Evolutionary conservation across 2,888 invertebrate species (phyloP).

Genomic region (Clistopyga incitator): DNA sequence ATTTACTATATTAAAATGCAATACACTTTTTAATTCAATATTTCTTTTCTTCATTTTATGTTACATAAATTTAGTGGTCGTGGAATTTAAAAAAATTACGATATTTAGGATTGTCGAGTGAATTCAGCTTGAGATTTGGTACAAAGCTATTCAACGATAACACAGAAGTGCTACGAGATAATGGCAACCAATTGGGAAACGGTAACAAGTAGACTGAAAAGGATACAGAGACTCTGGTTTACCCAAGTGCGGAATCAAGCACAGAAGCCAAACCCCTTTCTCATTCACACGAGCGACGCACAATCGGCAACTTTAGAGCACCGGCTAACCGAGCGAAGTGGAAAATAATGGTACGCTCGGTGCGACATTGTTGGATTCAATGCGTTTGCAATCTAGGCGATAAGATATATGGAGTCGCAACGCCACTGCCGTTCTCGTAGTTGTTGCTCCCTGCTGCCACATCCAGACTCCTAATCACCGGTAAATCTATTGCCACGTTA

Average conservation of each 20-base stretch:
- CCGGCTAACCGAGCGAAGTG: conserved; percentile 1
- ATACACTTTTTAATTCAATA: too few species aligned
- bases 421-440: conserved; percentile 27
- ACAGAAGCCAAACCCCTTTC: conserved; percentile 33
- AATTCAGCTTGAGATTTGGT: neutral
- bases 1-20: too few species aligned
- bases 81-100: neutral
- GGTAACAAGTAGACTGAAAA: conserved; percentile 25
- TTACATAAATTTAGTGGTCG: neutral
- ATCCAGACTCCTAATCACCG: conserved; percentile 48
- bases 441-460: conserved; percentile 25
- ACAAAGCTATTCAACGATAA: neutral
- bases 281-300: conserved; percentile 36
- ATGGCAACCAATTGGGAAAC: neutral
- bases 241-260: neutral
- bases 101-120: neutral
- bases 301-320: conserved; percentile 32
- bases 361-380: conserved; percentile 58
- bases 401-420: conserved; percentile 46
- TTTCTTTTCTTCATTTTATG: neutral
- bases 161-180: neutral
- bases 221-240: neutral
- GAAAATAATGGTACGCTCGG: conserved; percentile 27
- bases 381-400: conserved; percentile 50
- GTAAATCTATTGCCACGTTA: conserved; percentile 33